Evolutionary conservation across 2,113 vertebrate genomes (phyloP).

Genomic region (Mellivora capensis): DNA sequence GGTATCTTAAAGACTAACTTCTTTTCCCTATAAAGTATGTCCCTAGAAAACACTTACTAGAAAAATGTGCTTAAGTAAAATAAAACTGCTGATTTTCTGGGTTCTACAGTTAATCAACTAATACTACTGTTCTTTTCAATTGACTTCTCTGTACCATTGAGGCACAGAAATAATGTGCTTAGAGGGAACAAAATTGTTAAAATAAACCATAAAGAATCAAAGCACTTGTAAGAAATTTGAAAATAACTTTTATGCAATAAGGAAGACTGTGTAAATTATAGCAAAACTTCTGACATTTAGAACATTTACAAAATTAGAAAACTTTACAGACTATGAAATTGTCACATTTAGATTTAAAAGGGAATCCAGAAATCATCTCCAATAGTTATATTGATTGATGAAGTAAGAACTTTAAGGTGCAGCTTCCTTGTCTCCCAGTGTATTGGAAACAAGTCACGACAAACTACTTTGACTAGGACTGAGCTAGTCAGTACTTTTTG

Average conservation of each 20-base stretch:
- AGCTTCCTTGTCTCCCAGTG: background rate
- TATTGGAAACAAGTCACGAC: background rate
- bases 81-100: background rate
- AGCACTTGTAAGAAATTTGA: background rate
- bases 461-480: background rate
- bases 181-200: conserved; percentile 12
- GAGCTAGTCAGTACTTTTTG: background rate
- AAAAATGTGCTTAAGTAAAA: background rate
- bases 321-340: background rate
- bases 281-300: conserved; percentile 11
- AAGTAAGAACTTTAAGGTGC: background rate
- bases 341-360: conserved; percentile 1
- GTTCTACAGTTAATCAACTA: background rate
- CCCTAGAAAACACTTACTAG: background rate
- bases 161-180: background rate
- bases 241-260: background rate
- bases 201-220: conserved; percentile 10
- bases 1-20: background rate
- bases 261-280: background rate
- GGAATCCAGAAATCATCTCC: background rate
- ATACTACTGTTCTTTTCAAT: background rate
- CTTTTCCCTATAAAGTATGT: background rate
- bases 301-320: conserved; percentile 13
- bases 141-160: background rate
- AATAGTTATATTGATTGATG: background rate